These are phyloP conservation scores for Heloderma charlesbogerti DNA, from an alignment of 2,113 vertebrate species.

Conservation along the genomic window DNA sequence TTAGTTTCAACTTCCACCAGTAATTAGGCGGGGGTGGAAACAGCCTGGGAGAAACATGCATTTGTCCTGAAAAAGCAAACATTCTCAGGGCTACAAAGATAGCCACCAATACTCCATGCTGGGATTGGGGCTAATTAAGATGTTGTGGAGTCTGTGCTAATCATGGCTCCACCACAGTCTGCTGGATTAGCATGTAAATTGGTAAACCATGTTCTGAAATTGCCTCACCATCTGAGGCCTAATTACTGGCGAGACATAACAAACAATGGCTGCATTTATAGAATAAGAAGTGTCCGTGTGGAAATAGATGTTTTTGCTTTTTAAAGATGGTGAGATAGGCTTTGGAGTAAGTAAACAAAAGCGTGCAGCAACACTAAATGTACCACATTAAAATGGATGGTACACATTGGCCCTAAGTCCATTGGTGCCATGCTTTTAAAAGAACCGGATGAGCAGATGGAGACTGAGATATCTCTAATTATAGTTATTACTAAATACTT, in stretches of 20 bases:
- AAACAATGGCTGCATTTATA: conserved; percentile 72
- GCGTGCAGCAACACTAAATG: background rate
- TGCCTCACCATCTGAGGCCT: conserved; percentile 80
- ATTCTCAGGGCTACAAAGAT: conserved; percentile 47
- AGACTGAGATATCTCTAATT: background rate
- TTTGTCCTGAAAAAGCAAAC: conserved; percentile 50
- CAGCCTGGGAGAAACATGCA: conserved; percentile 48
- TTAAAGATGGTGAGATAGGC: conserved; percentile 36
- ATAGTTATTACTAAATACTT: background rate
- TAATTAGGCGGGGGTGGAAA: background rate
- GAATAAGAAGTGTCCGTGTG: conserved; percentile 67
- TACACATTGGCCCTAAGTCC: background rate
- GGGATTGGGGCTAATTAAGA: conserved; percentile 79
- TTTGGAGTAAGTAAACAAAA: background rate
- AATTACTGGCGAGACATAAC: conserved; percentile 74
- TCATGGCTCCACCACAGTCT: conserved; percentile 73
- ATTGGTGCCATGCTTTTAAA: background rate
- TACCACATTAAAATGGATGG: background rate
- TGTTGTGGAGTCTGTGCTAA: conserved; percentile 77
- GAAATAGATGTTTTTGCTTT: conserved; percentile 56
- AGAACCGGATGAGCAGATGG: background rate
- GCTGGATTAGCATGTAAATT: conserved; percentile 82
- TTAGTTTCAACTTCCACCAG: conserved; percentile 48
- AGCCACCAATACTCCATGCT: conserved; percentile 57
- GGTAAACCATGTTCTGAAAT: conserved; percentile 75